A percentile compares a stretch with the other conserved stretches of the same genome.
Conservation (phyloP, 2,888 invertebrate species). For the Tortrix viridana region DNA sequence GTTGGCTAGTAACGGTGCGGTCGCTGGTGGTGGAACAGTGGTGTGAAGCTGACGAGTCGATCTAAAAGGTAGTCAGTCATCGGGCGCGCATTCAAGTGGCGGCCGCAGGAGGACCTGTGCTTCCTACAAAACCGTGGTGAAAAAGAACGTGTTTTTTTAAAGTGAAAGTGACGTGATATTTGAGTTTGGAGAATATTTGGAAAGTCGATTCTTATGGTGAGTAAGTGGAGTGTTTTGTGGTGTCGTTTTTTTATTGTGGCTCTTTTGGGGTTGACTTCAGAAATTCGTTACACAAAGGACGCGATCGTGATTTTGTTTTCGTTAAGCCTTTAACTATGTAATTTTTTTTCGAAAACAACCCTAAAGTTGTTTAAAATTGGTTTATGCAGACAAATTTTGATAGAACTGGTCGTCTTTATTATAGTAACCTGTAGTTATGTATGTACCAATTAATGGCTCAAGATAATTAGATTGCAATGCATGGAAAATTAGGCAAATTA, state of each 20-base stretch:
- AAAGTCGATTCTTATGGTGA: background rate
- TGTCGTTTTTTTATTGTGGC: background rate
- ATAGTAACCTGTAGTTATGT: too few relatives aligned
- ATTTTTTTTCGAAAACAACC: too few relatives aligned
- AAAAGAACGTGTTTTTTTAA: background rate
- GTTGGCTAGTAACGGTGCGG: conserved; percentile 31
- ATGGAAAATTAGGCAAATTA: too few relatives aligned
- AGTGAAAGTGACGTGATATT: conserved; percentile 27
- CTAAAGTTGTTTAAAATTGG: too few relatives aligned
- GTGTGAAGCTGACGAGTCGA: conserved; percentile 28
- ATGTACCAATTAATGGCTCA: too few relatives aligned
- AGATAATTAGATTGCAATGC: too few relatives aligned
- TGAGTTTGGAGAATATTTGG: background rate
- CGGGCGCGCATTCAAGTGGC: conserved; percentile 42
- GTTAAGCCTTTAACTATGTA: too few relatives aligned
- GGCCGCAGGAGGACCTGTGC: conserved; percentile 5
- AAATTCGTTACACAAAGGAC: too few relatives aligned
- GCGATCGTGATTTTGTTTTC: too few relatives aligned
- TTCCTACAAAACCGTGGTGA: too few relatives aligned
- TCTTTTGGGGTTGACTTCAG: background rate
- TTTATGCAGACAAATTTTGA: too few relatives aligned
- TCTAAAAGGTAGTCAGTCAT: conserved; percentile 40
- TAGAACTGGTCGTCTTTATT: too few relatives aligned
- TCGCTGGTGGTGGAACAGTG: conserved; percentile 22
- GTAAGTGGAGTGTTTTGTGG: background rate